Evolutionary conservation across 2,888 invertebrate genomes (phyloP).

Genomic region (Microplitis deprimator): DNA sequence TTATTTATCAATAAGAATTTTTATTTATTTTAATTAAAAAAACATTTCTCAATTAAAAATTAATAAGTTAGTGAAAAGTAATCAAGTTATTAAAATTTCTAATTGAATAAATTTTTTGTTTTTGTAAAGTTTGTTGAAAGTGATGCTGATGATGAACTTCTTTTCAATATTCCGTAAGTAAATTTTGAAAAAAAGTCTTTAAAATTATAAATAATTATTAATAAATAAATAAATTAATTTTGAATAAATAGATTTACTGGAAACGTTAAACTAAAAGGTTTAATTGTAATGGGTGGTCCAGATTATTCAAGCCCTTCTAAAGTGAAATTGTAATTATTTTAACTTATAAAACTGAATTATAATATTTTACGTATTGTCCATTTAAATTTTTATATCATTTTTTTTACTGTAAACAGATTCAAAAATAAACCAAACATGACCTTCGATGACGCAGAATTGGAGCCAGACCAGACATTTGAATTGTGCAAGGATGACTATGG

Average conservation of each 20-base stretch:
- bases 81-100: conserved; percentile 27
- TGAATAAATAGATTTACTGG: conserved; percentile 82
- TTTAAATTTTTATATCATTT: background rate
- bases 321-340: conserved; percentile 84
- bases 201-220: conserved; percentile 8
- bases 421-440: conserved; percentile 96
- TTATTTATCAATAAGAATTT: no score
- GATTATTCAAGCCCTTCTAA: conserved; percentile 87
- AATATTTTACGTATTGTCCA: background rate
- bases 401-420: conserved; percentile 75
- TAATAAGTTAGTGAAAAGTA: conserved; percentile 17
- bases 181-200: conserved; percentile 17
- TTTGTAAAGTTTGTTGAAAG: conserved; percentile 90
- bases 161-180: conserved; percentile 93
- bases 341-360: conserved; percentile 18
- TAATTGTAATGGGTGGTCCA: conserved; percentile 92
- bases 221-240: conserved; percentile 15
- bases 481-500: conserved; percentile 85
- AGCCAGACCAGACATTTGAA: conserved; percentile 92
- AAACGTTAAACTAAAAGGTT: conserved; percentile 94
- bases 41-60: background rate
- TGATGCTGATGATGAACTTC: conserved; percentile 94
- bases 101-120: conserved; percentile 9
- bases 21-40: conserved; percentile 9
- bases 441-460: conserved; percentile 86